Conservation (phyloP, 2,888 invertebrate genomes). For the Tipula unca region DNA sequence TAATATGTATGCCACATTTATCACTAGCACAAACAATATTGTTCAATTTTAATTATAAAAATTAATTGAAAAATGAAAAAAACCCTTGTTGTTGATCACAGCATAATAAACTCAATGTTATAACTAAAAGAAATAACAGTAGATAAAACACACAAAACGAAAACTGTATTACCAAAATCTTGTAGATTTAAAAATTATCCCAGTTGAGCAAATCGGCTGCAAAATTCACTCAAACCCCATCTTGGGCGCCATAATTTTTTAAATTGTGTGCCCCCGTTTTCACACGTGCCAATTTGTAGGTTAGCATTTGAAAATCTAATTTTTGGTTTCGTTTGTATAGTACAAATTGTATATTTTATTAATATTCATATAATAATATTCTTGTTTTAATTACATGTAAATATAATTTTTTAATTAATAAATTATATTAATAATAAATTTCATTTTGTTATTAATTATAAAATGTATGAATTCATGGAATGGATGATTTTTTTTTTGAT, state of each 20-base stretch:
- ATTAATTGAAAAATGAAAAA: no score
- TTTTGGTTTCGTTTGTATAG: background rate
- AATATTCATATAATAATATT: background rate
- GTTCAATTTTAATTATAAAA: no score
- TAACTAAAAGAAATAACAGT: no score
- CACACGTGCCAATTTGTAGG: background rate
- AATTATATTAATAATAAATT: background rate
- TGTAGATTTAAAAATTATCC: no score
- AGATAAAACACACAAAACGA: no score
- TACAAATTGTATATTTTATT: background rate
- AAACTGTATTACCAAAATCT: no score
- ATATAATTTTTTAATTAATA: background rate
- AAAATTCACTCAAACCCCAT: no score
- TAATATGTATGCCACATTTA: no score
- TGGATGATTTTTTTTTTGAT: background rate
- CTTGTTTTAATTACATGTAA: background rate
- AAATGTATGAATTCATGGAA: background rate
- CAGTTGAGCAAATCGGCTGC: no score
- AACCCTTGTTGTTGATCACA: no score
- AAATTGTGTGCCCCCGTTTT: background rate
- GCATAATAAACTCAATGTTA: no score
- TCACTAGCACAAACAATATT: no score
- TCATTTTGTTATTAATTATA: background rate
- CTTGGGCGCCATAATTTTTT: background rate
- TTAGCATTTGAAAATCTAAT: background rate